Evolutionary conservation across 2,888 invertebrate genomes (phyloP).

Genomic region (Drosophila paramelanica): DNA sequence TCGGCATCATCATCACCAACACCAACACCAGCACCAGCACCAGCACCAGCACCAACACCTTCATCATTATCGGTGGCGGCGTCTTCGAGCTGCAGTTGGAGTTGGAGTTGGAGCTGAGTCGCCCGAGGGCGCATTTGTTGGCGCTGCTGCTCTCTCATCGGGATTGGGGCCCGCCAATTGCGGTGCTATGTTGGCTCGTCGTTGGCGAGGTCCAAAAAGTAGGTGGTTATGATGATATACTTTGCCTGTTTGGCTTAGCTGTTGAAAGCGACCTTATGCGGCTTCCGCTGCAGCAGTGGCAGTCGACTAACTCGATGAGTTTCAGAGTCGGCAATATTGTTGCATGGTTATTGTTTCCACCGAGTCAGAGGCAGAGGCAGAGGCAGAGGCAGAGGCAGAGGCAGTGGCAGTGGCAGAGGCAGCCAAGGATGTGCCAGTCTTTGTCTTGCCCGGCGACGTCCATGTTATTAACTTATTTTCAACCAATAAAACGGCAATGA

Average conservation of each 20-base stretch:
- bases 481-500: conserved; percentile 82
- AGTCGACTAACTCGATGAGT: conserved; percentile 30
- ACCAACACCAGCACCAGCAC: conserved; percentile 43
- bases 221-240: conserved; percentile 84
- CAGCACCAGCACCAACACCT: conserved; percentile 66
- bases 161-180: conserved; percentile 48
- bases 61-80: conserved; percentile 76
- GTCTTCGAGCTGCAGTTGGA: conserved; percentile 29
- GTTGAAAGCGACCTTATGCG: conserved; percentile 71
- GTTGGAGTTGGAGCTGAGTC: conserved; percentile 17
- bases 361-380: conserved; percentile 6
- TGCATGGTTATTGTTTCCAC: conserved; percentile 68
- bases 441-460: conserved; percentile 61
- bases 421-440: conserved; percentile 50
- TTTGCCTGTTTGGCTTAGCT: conserved; percentile 70
- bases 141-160: conserved; percentile 67
- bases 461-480: conserved; percentile 84
- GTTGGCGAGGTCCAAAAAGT: conserved; percentile 65
- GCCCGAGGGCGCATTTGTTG: conserved; percentile 59
- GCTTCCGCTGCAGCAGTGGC: conserved; percentile 65
- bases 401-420: neutral
- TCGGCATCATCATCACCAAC: conserved; percentile 59
- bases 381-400: conserved; percentile 6
- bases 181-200: conserved; percentile 32
- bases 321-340: conserved; percentile 71